These are phyloP conservation scores for Wasmannia auropunctata DNA, from an alignment of 1,140 invertebrate genomes.

Conservation along the genomic window DNA sequence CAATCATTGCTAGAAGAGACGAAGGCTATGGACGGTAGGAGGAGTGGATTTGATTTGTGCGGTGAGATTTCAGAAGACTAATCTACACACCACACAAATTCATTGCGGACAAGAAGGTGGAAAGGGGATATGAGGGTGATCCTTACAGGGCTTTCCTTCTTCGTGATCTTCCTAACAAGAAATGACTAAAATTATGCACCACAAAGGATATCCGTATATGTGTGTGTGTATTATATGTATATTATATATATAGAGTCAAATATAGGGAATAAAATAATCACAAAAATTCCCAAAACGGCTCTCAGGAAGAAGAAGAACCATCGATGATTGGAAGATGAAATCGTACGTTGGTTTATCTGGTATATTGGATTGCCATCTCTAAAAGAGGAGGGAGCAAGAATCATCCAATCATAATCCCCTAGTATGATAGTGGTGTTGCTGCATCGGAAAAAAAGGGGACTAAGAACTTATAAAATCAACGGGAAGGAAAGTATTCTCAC, in stretches of 20 bases:
- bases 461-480: neutral
- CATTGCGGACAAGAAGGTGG: neutral
- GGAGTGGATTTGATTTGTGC: neutral
- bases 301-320: neutral
- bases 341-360: neutral
- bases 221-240: neutral
- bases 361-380: neutral
- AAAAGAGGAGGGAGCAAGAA: neutral
- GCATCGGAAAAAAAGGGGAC: neutral
- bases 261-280: neutral
- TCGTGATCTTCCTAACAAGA: neutral
- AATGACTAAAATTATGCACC: neutral
- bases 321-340: neutral
- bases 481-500: neutral
- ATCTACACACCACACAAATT: neutral
- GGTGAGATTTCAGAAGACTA: neutral
- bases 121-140: neutral
- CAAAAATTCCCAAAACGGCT: neutral
- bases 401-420: neutral
- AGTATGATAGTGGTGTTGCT: neutral
- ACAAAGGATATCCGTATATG: neutral
- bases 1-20: neutral
- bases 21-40: neutral
- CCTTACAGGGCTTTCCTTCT: neutral
- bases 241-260: neutral